Evolutionary conservation across 2,888 invertebrate genomes (phyloP).

Genomic region (Ennomos quercinarius): DNA sequence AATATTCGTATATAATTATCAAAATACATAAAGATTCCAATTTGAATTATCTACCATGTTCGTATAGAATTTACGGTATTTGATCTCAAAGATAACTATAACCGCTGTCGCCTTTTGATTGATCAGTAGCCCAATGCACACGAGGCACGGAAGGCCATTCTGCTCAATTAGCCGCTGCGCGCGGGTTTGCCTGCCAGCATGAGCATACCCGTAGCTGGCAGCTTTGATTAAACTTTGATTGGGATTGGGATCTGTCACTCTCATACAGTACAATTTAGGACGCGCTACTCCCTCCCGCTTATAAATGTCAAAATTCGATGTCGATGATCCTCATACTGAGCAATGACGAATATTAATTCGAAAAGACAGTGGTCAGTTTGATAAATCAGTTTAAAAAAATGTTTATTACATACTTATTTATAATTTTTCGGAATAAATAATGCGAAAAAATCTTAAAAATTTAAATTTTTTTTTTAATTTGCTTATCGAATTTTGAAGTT

Average conservation of each 20-base stretch:
- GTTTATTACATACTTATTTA: too few species aligned
- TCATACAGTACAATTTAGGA: constrained; percentile 57
- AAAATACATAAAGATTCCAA: not conserved
- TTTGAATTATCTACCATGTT: not conserved
- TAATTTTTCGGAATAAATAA: too few species aligned
- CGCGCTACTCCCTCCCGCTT: constrained; percentile 49
- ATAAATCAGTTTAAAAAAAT: too few species aligned
- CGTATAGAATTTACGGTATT: not conserved
- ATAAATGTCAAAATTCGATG: constrained; percentile 57
- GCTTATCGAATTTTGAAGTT: too few species aligned
- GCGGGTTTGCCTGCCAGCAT: constrained; percentile 60
- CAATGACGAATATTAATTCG: not conserved
- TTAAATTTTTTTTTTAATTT: too few species aligned
- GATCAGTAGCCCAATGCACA: constrained; percentile 43
- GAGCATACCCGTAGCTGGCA: constrained; percentile 64
- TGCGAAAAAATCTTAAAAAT: too few species aligned
- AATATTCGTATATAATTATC: too few species aligned
- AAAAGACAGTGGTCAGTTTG: too few species aligned
- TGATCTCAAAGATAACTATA: constrained; percentile 12
- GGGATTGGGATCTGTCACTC: constrained; percentile 75
- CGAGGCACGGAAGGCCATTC: constrained; percentile 62
- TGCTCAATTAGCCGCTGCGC: constrained; percentile 76
- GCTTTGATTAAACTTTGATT: constrained; percentile 83
- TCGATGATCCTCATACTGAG: constrained; percentile 32
- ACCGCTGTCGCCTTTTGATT: constrained; percentile 52